Evolutionary conservation across 2,888 invertebrate species (phyloP), one percentile per base, ranked within the genome.

Genomic region (Amphipyra berbera): DNA sequence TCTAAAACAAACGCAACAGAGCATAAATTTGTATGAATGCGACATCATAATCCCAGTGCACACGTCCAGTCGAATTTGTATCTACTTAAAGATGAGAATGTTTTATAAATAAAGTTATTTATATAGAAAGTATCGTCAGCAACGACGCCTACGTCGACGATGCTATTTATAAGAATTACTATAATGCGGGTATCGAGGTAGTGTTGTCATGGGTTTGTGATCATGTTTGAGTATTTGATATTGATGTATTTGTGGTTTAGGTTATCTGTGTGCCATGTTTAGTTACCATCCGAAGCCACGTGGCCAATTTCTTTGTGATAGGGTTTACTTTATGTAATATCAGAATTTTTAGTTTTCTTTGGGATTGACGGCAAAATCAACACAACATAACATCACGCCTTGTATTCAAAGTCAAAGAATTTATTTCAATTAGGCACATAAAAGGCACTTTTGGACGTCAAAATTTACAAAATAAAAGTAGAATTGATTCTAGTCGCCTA

Each of bases 31-130:
- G 61, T 62, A 54, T 75, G 68, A 60, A 71, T 69, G 72, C 67
- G 79, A 73, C 70, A 73, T 69, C 63, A 68, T 77, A 82, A 82
- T 81, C 78, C 70, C 61, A 55, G 56, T 84, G 85, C 84, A 81
- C 84, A 82, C 83, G 83, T 57, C 67, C 55, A 64, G 59, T 64
- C 49, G 70, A 75, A 68, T 61, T 65, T 70, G 65, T 70, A 65
- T 76, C 69, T 79, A 75, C 73, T 76, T 74, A 73, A 76, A 79
- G 78, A 82, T 68, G 80, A 78, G 81, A 72, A 76, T 77, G 74
- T 81, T 78, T 82, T 84, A 85, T 81, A 78, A 84, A 85, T 85
- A 85, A 80, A 66, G 44, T 61, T 74, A 77, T 78, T 73, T 74
- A 65, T 74, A 80, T 82, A 79, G 82, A 77, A 76, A 74, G 79